These are phyloP conservation scores for Orycteropus afer DNA, from an alignment of 2,113 vertebrate species.

Conservation along the genomic window DNA sequence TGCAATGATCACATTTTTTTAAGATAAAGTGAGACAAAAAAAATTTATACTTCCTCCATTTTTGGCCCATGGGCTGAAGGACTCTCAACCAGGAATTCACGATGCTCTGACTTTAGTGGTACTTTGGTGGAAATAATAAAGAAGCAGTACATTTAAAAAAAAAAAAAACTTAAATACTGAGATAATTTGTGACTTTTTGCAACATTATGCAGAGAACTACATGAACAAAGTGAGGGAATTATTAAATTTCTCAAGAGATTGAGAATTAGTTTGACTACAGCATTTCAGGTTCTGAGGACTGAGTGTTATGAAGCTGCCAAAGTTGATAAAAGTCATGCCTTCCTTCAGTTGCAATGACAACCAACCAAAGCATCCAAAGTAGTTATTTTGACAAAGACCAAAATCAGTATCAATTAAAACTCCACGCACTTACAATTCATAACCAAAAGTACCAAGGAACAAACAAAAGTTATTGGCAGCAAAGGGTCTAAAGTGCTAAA, in stretches of 20 bases:
- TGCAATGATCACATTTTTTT: background rate
- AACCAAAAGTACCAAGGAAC: no score
- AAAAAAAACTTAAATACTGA: background rate
- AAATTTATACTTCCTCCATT: background rate
- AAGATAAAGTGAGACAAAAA: background rate
- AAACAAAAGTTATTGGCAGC: background rate
- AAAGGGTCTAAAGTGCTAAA: background rate
- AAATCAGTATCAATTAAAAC: background rate
- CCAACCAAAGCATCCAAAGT: background rate
- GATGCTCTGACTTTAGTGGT: background rate
- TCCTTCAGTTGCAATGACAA: background rate
- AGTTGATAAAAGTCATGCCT: background rate
- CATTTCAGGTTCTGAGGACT: background rate
- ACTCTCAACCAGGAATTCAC: background rate
- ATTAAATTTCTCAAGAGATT: background rate
- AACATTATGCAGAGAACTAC: background rate
- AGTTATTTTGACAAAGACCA: background rate
- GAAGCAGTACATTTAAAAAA: background rate
- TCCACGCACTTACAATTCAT: background rate
- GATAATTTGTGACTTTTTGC: background rate
- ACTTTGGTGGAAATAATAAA: background rate
- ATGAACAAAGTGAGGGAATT: background rate
- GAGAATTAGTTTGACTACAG: background rate
- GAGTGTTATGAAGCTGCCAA: background rate
- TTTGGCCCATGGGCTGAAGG: background rate